Conservation (phyloP, 2,888 invertebrate genomes). For the Allolobophora icterica region DNA sequence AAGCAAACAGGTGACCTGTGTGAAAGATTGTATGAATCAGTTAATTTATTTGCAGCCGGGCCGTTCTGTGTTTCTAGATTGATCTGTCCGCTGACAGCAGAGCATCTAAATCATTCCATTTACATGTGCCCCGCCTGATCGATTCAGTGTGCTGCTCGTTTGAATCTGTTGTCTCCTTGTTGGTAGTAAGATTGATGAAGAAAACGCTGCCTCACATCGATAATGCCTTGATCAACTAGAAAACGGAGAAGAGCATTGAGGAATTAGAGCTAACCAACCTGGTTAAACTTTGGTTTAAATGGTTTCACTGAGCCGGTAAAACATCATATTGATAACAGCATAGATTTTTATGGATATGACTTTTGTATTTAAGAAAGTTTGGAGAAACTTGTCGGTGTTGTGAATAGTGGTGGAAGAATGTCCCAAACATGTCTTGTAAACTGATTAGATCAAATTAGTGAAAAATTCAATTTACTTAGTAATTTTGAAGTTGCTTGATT, state of each 20-base stretch:
- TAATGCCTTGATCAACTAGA: background rate
- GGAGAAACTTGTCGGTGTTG: too few relatives aligned
- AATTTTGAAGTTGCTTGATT: too few relatives aligned
- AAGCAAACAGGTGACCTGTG: background rate
- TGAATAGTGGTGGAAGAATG: too few relatives aligned
- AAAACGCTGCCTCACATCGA: background rate
- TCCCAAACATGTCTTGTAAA: too few relatives aligned
- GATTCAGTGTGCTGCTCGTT: background rate
- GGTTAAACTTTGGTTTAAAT: background rate
- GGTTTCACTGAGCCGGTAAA: background rate
- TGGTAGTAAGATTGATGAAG: background rate
- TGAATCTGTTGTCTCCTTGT: background rate
- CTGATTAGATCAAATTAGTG: too few relatives aligned
- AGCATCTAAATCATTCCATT: background rate
- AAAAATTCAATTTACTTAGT: too few relatives aligned
- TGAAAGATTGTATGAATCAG: background rate
- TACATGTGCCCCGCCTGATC: background rate
- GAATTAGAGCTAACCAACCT: background rate
- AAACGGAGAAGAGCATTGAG: background rate
- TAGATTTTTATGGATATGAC: too few relatives aligned
- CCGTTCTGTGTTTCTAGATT: background rate
- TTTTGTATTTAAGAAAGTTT: too few relatives aligned
- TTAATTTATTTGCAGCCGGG: background rate
- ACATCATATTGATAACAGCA: background rate
- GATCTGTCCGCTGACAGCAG: background rate